Conservation (phyloP, 2,888 invertebrate species). For the Geophilus truncorum region DNA sequence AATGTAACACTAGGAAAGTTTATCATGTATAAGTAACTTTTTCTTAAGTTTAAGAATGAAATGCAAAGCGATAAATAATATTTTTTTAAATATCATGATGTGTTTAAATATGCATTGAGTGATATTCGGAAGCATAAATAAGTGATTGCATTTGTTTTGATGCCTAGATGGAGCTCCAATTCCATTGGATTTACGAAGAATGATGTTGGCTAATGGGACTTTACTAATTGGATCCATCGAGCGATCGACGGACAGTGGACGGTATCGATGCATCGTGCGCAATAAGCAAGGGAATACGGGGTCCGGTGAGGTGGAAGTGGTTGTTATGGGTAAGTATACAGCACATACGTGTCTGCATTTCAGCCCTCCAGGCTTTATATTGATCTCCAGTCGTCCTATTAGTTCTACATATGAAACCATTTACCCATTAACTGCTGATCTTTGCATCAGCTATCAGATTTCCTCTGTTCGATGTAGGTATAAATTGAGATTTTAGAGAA, state of each 20-base stretch:
- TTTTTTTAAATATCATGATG: no score
- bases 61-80: no score
- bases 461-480: background rate
- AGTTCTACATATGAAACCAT: background rate
- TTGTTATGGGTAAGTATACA: conserved; percentile 32
- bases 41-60: no score
- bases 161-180: conserved; percentile 30
- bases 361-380: background rate
- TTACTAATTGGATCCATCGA: conserved; percentile 31
- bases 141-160: background rate
- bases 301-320: conserved; percentile 34
- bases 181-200: conserved; percentile 32
- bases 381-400: background rate
- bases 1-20: no score
- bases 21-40: no score
- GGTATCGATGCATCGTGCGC: conserved; percentile 31
- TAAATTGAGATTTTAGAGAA: background rate
- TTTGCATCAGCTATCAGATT: background rate
- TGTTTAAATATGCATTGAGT: no score
- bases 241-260: conserved; percentile 30
- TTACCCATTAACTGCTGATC: background rate
- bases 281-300: conserved; percentile 32
- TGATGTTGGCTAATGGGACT: conserved; percentile 32
- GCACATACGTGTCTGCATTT: background rate
- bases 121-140: no score